Evolutionary conservation across 2,888 invertebrate species (phyloP).

Genomic region (Drosophila limbata): DNA sequence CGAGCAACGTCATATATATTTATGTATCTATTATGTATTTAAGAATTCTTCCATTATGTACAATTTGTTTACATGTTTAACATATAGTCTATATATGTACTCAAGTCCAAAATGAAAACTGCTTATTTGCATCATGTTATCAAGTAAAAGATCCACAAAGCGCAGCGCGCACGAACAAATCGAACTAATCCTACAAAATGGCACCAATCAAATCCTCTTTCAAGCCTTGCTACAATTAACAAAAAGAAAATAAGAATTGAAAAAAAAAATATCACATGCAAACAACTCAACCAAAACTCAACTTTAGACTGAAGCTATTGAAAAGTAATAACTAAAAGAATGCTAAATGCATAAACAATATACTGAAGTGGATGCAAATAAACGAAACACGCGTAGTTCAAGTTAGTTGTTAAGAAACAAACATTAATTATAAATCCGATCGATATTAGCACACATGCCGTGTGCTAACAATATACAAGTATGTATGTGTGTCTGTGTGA

Average conservation of each 20-base stretch:
- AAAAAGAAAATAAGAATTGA: constrained; percentile 9
- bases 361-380: constrained; percentile 24
- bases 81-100: constrained; percentile 60
- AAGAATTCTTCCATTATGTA: constrained; percentile 60
- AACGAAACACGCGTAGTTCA: constrained; percentile 53
- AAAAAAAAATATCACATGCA: constrained; percentile 23
- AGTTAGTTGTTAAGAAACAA: constrained; percentile 47
- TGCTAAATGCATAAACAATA: constrained; percentile 13
- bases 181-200: constrained; percentile 13
- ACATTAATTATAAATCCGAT: constrained; percentile 22
- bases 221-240: constrained; percentile 20
- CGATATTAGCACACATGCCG: constrained; percentile 40
- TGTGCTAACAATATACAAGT: constrained; percentile 4
- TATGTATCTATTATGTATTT: constrained; percentile 33
- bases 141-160: constrained; percentile 19
- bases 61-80: constrained; percentile 64
- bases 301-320: constrained; percentile 73
- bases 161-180: constrained; percentile 18
- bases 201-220: constrained; percentile 33
- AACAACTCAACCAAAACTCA: constrained; percentile 70
- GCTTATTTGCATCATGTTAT: constrained; percentile 11
- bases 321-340: constrained; percentile 21
- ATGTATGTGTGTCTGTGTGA: constrained; percentile 24
- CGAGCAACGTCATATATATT: constrained; percentile 9
- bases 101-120: constrained; percentile 15